phyloP scores from a whole-genome alignment of 2,888 invertebrate species.

The Sesia apiformis region DNA sequence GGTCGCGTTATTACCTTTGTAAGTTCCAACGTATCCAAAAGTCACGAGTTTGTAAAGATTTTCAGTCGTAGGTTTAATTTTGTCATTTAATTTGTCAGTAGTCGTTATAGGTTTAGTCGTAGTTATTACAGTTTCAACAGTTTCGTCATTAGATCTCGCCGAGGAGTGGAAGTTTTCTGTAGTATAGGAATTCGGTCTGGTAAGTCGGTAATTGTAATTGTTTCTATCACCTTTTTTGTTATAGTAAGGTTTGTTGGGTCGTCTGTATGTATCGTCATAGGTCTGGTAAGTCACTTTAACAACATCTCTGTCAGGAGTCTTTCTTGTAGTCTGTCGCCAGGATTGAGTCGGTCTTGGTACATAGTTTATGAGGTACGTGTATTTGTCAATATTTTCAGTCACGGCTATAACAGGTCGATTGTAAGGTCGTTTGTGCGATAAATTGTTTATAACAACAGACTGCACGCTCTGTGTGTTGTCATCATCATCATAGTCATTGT shows the following conservation, averaged over 20 bases:
- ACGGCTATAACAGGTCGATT: conserved; percentile 58
- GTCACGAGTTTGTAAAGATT: conserved; percentile 62
- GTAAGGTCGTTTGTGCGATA: conserved; percentile 51
- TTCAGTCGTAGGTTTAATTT: conserved; percentile 38
- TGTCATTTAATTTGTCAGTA: conserved; percentile 19
- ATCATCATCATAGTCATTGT: conserved; percentile 39
- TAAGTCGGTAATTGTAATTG: conserved; percentile 36
- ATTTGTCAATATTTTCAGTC: conserved; percentile 65
- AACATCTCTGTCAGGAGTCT: conserved; percentile 47
- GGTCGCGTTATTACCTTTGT: conserved; percentile 35
- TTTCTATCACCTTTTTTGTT: conserved; percentile 33
- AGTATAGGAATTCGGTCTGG: conserved; percentile 31
- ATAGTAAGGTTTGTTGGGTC: conserved; percentile 17
- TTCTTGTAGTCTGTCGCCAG: conserved; percentile 55
- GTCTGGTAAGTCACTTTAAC: conserved; percentile 67
- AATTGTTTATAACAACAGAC: conserved; percentile 55
- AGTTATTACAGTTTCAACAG: conserved; percentile 4
- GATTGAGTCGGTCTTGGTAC: conserved; percentile 68
- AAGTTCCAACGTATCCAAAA: conserved; percentile 66
- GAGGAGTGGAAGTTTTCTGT: conserved; percentile 41
- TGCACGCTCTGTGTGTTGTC: conserved; percentile 53
- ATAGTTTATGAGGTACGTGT: conserved; percentile 67
- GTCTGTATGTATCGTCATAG: conserved; percentile 61
- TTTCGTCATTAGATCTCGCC: conserved; percentile 52
- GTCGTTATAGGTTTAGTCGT: conserved; percentile 16